phyloP scores from a whole-genome alignment of 1,140 invertebrate genomes.

The Trichonephila inaurata region DNA sequence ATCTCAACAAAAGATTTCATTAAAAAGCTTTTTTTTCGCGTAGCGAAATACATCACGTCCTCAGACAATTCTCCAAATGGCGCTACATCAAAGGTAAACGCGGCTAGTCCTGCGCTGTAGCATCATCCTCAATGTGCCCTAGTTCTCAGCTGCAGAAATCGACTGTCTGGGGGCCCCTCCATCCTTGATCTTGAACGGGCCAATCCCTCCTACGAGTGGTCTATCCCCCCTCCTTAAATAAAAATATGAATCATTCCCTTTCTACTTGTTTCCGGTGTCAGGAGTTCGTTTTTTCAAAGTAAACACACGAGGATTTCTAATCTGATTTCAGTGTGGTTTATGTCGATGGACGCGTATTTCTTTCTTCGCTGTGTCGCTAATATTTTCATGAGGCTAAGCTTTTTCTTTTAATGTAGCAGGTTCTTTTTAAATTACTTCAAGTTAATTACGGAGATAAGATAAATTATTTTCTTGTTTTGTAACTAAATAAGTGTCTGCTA shows the following conservation, averaged over 20 bases:
- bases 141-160: constrained; percentile 59
- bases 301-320: constrained; percentile 5
- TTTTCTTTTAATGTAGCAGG: too few relatives aligned
- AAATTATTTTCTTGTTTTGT: too few relatives aligned
- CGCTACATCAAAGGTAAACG: too few relatives aligned
- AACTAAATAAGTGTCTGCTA: too few relatives aligned
- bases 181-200: constrained; percentile 65
- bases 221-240: background rate
- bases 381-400: too few relatives aligned
- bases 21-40: background rate
- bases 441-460: too few relatives aligned
- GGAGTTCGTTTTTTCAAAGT: constrained; percentile 18
- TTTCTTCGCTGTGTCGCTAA: background rate
- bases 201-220: constrained; percentile 40
- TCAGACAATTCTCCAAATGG: background rate
- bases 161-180: background rate
- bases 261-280: constrained; percentile 44
- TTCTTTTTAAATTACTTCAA: too few relatives aligned
- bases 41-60: constrained; percentile 33
- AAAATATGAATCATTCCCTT: constrained; percentile 52
- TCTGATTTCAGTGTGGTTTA: background rate
- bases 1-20: constrained; percentile 2
- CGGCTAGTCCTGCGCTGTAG: too few relatives aligned
- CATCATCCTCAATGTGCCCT: constrained; percentile 14
- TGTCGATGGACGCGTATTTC: background rate